Conservation (phyloP, 2,113 vertebrate genomes). For the Rhinoderma darwinii region DNA sequence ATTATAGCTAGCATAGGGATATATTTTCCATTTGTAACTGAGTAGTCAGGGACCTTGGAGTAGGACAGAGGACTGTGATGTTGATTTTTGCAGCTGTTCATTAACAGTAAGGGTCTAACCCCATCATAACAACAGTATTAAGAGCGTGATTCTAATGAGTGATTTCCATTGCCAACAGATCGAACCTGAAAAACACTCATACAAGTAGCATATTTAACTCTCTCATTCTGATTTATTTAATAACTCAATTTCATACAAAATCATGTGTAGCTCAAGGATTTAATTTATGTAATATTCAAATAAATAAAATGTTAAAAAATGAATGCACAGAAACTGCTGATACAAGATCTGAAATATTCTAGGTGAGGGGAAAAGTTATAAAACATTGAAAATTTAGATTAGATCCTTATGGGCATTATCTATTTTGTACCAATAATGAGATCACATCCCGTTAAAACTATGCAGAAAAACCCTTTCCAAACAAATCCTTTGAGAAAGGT, state of each 20-base stretch:
- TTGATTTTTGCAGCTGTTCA: constrained; percentile 54
- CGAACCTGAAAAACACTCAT: neutral
- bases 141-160: constrained; percentile 44
- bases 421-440: too few relatives aligned
- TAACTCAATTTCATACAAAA: neutral
- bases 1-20: constrained; percentile 31
- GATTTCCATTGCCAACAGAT: constrained; percentile 33
- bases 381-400: too few relatives aligned
- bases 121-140: constrained; percentile 43
- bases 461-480: too few relatives aligned
- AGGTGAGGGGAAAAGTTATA: too few relatives aligned
- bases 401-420: too few relatives aligned
- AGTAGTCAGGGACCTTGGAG: constrained; percentile 44
- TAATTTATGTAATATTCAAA: neutral
- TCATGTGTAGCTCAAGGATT: too few relatives aligned
- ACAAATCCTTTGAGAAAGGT: too few relatives aligned
- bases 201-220: neutral
- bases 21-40: constrained; percentile 40
- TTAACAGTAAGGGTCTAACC: constrained; percentile 53
- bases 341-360: too few relatives aligned
- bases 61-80: constrained; percentile 33
- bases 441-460: too few relatives aligned
- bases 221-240: neutral
- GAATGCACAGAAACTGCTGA: too few relatives aligned
- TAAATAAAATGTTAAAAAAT: neutral